phyloP scores from a whole-genome alignment of 37 sponge, comb jelly and placozoan genomes.

The Agelas oroides region DNA sequence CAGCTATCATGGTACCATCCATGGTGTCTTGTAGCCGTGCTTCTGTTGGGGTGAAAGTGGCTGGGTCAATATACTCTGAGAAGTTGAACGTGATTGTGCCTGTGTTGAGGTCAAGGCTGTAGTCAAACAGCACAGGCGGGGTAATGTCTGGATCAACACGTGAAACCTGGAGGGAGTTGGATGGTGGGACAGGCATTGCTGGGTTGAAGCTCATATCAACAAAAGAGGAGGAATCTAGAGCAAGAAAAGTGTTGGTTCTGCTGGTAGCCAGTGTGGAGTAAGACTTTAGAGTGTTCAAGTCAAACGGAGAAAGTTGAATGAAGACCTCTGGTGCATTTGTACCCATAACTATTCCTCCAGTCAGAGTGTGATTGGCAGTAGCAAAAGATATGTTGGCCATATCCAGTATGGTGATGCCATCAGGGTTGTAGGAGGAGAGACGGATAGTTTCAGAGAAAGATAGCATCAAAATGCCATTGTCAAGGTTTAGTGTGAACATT shows the following conservation, averaged over 20 bases:
- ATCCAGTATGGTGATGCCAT: slow-evolving; percentile 64
- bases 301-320: slow-evolving; percentile 65
- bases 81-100: slow-evolving; percentile 76
- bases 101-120: slow-evolving; percentile 73
- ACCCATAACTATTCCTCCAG: slow-evolving; percentile 64
- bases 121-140: slow-evolving; percentile 54
- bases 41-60: slow-evolving; percentile 33
- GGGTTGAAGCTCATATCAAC: slow-evolving; percentile 74
- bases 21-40: slow-evolving; percentile 33
- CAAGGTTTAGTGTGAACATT: slow-evolving; percentile 67
- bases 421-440: slow-evolving; percentile 49
- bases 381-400: slow-evolving; percentile 11
- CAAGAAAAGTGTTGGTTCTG: slow-evolving; percentile 58
- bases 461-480: slow-evolving; percentile 73
- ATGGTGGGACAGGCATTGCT: slow-evolving; percentile 23
- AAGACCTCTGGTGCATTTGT: slow-evolving; percentile 48
- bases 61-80: slow-evolving; percentile 74
- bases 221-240: slow-evolving; percentile 46
- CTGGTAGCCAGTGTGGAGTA: slow-evolving; percentile 50
- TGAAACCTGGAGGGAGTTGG: slow-evolving; percentile 39
- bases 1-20: neutral
- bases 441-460: slow-evolving; percentile 84
- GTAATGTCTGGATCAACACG: slow-evolving; percentile 42
- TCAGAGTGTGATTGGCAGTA: slow-evolving; percentile 57
- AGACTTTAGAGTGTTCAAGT: slow-evolving; percentile 79